Conservation (phyloP, 2,797 vertebrate species). For the Rhinella marina region DNA sequence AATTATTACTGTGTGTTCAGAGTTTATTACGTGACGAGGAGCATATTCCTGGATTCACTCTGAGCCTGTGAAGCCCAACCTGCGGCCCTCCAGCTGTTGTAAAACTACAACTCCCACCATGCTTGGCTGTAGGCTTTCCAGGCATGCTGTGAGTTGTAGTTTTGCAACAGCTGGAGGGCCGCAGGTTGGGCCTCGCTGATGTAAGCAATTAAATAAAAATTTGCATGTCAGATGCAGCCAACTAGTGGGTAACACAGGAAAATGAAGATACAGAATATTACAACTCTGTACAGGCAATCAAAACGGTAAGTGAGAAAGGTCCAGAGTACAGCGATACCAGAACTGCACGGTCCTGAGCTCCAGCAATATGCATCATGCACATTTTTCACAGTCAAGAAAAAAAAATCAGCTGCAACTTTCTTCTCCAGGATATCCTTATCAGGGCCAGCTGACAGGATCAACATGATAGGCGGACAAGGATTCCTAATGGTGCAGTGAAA, state of each 20-base stretch:
- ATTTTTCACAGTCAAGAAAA: constrained; percentile 66
- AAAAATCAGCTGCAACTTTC: constrained; percentile 51
- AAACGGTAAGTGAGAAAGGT: constrained; percentile 47
- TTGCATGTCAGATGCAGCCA: neutral
- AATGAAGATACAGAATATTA: neutral
- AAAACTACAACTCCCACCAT: neutral
- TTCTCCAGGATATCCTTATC: constrained; percentile 66
- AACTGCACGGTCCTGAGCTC: constrained; percentile 67
- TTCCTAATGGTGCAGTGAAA: constrained; percentile 65
- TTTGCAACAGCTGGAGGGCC: no score
- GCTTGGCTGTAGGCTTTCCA: no score
- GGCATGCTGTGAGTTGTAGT: no score
- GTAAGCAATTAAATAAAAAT: neutral
- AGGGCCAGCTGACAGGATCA: constrained; percentile 70
- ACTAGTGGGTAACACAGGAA: neutral
- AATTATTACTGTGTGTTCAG: constrained; percentile 16
- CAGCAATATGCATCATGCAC: constrained; percentile 66
- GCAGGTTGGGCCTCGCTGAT: no score
- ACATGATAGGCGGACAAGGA: constrained; percentile 65
- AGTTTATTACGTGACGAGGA: constrained; percentile 14
- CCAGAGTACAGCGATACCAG: neutral
- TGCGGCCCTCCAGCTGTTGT: no score
- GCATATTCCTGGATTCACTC: neutral
- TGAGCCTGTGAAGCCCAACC: neutral
- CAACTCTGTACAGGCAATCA: neutral